These are phyloP conservation scores for Conistra vaccinii DNA, from an alignment of 2,888 invertebrate genomes.

Conservation along the genomic window DNA sequence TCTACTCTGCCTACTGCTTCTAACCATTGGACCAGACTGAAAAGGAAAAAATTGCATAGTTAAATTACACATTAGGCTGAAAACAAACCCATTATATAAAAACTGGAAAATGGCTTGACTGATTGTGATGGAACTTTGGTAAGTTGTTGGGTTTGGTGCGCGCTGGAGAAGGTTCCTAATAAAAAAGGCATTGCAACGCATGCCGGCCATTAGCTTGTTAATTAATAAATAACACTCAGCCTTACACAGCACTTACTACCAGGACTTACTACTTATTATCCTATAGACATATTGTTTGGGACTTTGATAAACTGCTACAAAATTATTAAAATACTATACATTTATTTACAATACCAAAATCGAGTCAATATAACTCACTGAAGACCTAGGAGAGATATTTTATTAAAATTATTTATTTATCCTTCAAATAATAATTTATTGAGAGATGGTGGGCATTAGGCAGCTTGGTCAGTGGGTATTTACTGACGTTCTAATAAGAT, in stretches of 20 bases:
- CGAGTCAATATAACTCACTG: background rate
- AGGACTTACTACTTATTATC: no score
- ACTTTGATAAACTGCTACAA: background rate
- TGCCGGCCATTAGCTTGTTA: no score
- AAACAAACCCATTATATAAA: background rate
- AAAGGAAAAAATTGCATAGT: conserved; percentile 3
- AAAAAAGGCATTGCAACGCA: no score
- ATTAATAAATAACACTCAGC: background rate
- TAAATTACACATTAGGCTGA: background rate
- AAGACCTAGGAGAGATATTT: background rate
- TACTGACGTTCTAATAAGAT: background rate
- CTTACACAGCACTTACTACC: background rate
- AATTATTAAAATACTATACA: background rate
- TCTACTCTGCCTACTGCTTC: conserved; percentile 80
- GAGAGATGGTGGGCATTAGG: background rate
- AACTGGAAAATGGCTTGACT: no score
- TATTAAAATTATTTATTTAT: no score
- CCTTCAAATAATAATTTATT: no score
- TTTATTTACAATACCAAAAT: background rate
- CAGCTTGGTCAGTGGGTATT: background rate
- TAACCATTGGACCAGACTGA: conserved; percentile 82
- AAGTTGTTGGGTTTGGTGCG: no score
- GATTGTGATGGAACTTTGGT: no score
- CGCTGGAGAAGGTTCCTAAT: no score
- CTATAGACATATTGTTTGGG: background rate